Percentiles rank a stretch among this genome's conserved stretches.
phyloP scores from a whole-genome alignment of 2,797 vertebrate genomes.

The Trichosurus vulpecula region DNA sequence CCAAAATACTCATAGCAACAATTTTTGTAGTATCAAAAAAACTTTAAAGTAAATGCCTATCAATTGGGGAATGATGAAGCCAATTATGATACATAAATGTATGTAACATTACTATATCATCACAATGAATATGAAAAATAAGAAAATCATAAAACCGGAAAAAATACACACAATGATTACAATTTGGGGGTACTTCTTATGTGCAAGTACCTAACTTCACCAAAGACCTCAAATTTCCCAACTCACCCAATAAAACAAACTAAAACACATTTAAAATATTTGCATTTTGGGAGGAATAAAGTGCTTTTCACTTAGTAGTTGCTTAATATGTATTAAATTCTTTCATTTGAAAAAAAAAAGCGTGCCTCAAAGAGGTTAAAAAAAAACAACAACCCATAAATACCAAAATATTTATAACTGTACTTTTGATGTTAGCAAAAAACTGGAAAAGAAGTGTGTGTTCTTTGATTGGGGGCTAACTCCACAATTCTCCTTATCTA shows the following conservation, averaged over 20 bases:
- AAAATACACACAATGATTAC: background rate
- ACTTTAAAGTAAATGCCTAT: background rate
- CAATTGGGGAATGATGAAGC: background rate
- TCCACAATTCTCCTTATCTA: background rate
- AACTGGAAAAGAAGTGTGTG: background rate
- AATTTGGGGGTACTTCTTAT: background rate
- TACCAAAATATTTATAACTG: too few species aligned
- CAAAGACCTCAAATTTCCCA: background rate
- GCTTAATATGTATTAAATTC: too few species aligned
- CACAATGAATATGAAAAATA: background rate
- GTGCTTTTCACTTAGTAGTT: too few species aligned
- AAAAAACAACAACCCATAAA: too few species aligned
- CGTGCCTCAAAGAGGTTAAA: too few species aligned
- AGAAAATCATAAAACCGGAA: background rate
- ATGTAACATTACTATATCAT: background rate
- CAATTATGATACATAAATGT: background rate
- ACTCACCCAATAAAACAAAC: background rate
- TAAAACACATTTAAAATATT: too few species aligned
- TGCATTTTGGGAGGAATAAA: too few species aligned
- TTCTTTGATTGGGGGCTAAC: too few species aligned
- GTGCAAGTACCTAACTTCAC: background rate
- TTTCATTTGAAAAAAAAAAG: too few species aligned
- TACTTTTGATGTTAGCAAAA: background rate
- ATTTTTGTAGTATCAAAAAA: background rate
- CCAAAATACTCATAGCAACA: background rate